Evolutionary conservation across 2,888 invertebrate species (phyloP).

Genomic region (Cephus spinipes): DNA sequence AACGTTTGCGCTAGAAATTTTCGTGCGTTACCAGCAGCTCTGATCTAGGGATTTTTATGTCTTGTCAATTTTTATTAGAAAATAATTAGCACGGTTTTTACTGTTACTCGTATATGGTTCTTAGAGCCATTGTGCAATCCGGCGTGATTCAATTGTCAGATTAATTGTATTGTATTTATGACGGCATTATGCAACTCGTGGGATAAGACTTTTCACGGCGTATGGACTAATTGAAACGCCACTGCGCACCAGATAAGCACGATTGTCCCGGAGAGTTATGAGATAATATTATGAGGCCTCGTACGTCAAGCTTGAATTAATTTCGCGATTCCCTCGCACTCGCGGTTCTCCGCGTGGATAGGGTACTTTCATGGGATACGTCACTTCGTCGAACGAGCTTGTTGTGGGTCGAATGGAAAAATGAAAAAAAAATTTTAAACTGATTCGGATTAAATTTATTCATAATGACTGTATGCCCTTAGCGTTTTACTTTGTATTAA

Average conservation of each 20-base stretch:
- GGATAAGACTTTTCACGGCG: constrained; percentile 61
- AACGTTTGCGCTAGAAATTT: background rate
- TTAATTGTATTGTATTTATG: constrained; percentile 63
- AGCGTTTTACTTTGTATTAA: too few relatives aligned
- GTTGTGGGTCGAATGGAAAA: background rate
- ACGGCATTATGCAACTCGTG: constrained; percentile 48
- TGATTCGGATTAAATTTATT: background rate
- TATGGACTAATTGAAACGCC: constrained; percentile 62
- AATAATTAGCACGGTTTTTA: background rate
- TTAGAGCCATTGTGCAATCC: background rate
- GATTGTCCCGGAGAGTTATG: constrained; percentile 64
- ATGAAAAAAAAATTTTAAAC: background rate
- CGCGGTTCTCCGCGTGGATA: background rate
- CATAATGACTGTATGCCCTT: background rate
- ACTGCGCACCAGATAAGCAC: constrained; percentile 60
- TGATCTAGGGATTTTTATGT: background rate
- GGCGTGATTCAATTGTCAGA: constrained; percentile 34
- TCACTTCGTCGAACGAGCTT: background rate
- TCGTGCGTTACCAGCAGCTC: too few relatives aligned
- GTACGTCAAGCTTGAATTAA: constrained; percentile 62
- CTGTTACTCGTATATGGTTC: background rate
- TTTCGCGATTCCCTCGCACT: constrained; percentile 47
- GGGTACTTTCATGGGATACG: background rate
- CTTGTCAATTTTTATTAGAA: background rate
- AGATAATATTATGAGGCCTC: constrained; percentile 62